Evolutionary conservation across 2,113 vertebrate genomes (phyloP), one percentile per base, ranked within the genome.

Genomic region (Chaetodon auriga): DNA sequence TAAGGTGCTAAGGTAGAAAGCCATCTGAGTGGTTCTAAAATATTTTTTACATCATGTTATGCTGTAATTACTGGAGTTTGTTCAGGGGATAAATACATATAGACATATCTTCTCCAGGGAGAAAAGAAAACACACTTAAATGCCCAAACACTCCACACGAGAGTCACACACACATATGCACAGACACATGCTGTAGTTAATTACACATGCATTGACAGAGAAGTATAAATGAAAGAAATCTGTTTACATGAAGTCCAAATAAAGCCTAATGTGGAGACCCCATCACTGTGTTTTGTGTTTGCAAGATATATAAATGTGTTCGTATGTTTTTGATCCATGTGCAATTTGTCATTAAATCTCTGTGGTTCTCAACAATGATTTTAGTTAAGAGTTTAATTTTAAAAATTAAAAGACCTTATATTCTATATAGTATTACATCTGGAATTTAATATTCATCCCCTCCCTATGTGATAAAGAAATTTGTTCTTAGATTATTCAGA

Each of bases 231-330:
- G 30, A 72, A 78, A 62, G 60, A 73, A 38, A 82, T 85, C 63
- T 92, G 91, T 91, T 87, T 84, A 93, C 87, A 81, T 73, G 62
- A 91, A 86, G 45, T 90, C 75, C 61, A 92, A 93, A 94, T 95
- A 95, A 96, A 95, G 68, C 80, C 75, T 81, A 76, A 80, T 89
- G 85, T 95, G 93, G 90, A 93, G 83, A 93, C 84, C 82, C 84
- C 16, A 77, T 72, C 55, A 7, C 9, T 76, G 84, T 84, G 53
- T 80, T 78, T 81, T 88, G 43, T 92, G 35, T 87, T 58, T 87
- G 21, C 16, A 55, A 51, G 6, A 57, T 55, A 15, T 23, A 5
- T 53, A 41, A 45, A 46, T 70, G 36, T 64, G 41, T 71, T 51
- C 11, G 21, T 53, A 13, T 58, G 30, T 76, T 53, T 66, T 49